Base-by-base conservation (phyloP, 2,113 vertebrate species). In the Myodes glareolus region DNA sequence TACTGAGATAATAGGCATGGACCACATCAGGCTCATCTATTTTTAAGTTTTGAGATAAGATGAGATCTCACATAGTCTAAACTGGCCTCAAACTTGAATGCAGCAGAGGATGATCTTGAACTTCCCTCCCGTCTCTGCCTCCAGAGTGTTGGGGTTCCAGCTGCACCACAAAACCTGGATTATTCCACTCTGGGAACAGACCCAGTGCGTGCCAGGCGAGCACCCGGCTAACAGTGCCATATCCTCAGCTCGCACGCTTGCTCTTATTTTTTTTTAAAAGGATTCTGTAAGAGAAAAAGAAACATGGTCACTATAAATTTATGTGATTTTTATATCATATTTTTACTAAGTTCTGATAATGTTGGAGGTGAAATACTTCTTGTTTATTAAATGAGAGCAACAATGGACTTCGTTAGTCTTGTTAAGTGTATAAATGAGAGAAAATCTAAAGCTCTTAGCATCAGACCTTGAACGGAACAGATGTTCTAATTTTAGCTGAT, bases 321-420 rank as follows among this genome's bases (percentile, higher is more conserved):
- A 12, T 36, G 31, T 78, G 63, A 65, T 84, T 95, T 95, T 95
- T 85, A 80, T 85, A n/a, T 86, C 36, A 70, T 77, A 45, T 31
- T 52, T 88, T 93, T 42, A 68, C 29, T 3, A 29, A 95, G 94
- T 85, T 27, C 61, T 90, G 29, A 25, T 42, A 50, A 78, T 80
- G 12, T 14, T 80, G 39, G 23, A 84, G 23, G 29, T 91, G 55
- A 86, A 78, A 73, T 36, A 29, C 36, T 96, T 78, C 52, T 70
- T 80, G 7, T 87, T 8, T 19, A 78, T 75, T 87, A 84, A 73
- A 33, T 76, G 47, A 10, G 58, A 9, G 42, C 67, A 88, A 68
- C 42, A 36, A 39, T 63, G 36, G 45, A 81, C 33, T 77, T n/a
- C 17, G 52, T 90, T 61, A 88, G 45, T 72, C 25, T 39, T 96